A percentile compares a stretch with the other conserved stretches of the same genome.
phyloP scores from a whole-genome alignment of 1,140 invertebrate species.

The Drosophila simulans region DNA sequence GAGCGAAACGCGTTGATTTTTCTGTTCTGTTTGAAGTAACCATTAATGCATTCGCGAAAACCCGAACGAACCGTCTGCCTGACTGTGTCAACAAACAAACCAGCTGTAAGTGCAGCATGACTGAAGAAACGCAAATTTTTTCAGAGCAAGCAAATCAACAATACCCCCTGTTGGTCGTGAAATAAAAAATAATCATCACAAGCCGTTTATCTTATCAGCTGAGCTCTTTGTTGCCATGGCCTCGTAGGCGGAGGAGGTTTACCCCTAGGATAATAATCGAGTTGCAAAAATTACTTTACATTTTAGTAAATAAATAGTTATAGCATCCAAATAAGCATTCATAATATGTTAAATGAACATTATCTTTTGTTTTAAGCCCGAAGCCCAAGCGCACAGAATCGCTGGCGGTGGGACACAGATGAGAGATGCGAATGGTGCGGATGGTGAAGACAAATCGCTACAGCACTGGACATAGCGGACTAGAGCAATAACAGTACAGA shows the following conservation, averaged over 20 bases:
- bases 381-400: constrained; percentile 8
- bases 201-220: constrained; percentile 67
- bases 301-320: no score
- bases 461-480: constrained; percentile 54
- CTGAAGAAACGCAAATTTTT: constrained; percentile 11
- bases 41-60: constrained; percentile 18
- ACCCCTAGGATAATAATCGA: neutral
- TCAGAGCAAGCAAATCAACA: constrained; percentile 13
- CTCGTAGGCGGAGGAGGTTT: constrained; percentile 9
- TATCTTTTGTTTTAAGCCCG: constrained; percentile 25
- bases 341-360: neutral
- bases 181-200: constrained; percentile 27
- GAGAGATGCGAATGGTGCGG: constrained; percentile 72
- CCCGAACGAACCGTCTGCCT: neutral
- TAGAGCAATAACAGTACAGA: constrained; percentile 54
- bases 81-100: constrained; percentile 29
- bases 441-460: constrained; percentile 49
- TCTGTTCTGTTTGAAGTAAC: constrained; percentile 8
- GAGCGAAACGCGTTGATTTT: constrained; percentile 32
- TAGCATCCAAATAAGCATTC: no score
- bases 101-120: constrained; percentile 24
- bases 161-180: constrained; percentile 27
- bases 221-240: constrained; percentile 51
- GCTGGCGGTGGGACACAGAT: constrained; percentile 46
- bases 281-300: no score